Base-by-base conservation (phyloP, 2,797 vertebrate species). In the Spinus pinus region DNA sequence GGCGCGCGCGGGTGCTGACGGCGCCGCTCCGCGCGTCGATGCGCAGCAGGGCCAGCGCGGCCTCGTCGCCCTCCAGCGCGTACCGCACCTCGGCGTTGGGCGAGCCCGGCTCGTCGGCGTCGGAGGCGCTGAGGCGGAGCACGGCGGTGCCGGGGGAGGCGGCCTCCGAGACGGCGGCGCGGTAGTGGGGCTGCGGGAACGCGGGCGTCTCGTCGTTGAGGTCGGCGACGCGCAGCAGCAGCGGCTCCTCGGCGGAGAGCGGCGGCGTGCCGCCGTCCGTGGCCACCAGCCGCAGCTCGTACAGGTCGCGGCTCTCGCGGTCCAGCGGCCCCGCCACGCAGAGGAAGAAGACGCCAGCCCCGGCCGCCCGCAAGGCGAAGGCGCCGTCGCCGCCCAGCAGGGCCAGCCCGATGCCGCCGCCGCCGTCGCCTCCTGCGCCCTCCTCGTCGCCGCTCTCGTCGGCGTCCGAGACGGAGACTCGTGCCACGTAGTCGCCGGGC, bases 391-490 rank as follows among this genome's bases (percentile, higher is more conserved):
- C 96, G 24, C 81, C 97, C 83, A 42, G 94, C 69, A 28, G 24
- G 1, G 27, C 23, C 10, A 67, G 80, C 8, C 51, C 54, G 31
- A 4, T 28, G 42, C 86, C 28, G 8, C 90, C 28, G 8, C 90
- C 35, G 41, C 57, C 56, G 56, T 37, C 60, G 39, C 44, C 60
- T 17, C 60, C 66, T 13, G 28, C 54, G 19, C 14, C 30, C 35
- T 49, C 81, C 16, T 7, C 49, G 7, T 30, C 86, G 14, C 22
- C 61, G 60, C 65, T 86, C 22, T 97, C 95, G 81, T 99, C 99
- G 1, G 98, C 98, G 85, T 99, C 99, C 1, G 99, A 99, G 78
- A 99, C 98, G 0, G 99, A 99, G 44, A 99, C 97, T 58, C 99
- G 97, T 77, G 99, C 99, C 21, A 99, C 98, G 8, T 98, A 99